Conservation (phyloP, 1,140 invertebrate species). For the Drosophila lacteicornis region DNA sequence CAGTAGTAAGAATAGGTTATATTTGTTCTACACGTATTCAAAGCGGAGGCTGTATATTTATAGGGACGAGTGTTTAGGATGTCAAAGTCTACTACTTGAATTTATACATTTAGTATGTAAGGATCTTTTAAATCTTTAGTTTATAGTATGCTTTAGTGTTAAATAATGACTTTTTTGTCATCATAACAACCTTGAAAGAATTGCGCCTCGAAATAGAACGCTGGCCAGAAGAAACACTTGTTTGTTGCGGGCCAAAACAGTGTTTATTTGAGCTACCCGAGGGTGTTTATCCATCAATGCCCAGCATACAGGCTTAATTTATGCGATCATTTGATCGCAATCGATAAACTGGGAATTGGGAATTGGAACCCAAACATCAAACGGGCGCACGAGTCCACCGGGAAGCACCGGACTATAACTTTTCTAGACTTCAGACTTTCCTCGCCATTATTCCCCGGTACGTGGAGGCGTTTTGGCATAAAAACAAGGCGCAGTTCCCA, state of each 20-base stretch:
- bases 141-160: not conserved
- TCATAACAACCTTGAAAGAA: not conserved
- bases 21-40: no score
- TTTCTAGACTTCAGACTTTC: constrained; percentile 4
- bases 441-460: not conserved
- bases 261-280: not conserved
- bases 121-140: not conserved
- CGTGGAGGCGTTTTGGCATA: constrained; percentile 40
- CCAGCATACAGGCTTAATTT: not conserved
- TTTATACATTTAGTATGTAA: no score
- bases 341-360: not conserved
- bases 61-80: no score
- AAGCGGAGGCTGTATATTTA: no score
- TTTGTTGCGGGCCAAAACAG: constrained; percentile 5
- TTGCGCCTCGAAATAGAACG: no score
- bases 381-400: constrained; percentile 1
- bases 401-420: constrained; percentile 40
- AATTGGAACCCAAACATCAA: constrained; percentile 33
- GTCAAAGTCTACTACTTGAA: no score
- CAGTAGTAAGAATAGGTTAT: not conserved
- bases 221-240: constrained; percentile 6
- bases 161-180: not conserved
- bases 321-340: not conserved
- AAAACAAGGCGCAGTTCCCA: constrained; percentile 69
- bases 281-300: constrained; percentile 24